These are phyloP conservation scores for Tetranychus urticae DNA, from an alignment of 1,140 invertebrate genomes.

Conservation along the genomic window DNA sequence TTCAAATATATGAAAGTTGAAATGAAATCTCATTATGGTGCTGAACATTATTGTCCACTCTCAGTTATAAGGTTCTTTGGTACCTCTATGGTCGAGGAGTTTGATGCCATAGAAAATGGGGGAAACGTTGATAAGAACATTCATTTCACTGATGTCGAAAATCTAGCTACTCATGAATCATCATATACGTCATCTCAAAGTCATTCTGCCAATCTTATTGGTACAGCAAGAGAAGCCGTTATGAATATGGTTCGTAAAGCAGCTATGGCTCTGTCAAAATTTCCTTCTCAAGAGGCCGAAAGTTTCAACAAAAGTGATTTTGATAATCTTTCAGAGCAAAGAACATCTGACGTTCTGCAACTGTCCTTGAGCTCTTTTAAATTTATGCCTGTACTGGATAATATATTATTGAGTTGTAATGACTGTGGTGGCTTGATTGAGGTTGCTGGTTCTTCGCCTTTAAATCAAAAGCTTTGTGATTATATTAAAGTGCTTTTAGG, in stretches of 20 bases:
- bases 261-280: constrained; percentile 37
- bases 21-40: constrained; percentile 71
- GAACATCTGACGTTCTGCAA: not conserved
- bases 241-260: constrained; percentile 68
- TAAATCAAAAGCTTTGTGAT: not conserved
- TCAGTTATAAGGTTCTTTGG: constrained; percentile 75
- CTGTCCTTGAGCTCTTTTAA: not conserved
- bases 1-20: constrained; percentile 73
- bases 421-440: not conserved
- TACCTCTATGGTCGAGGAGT: constrained; percentile 30
- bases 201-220: constrained; percentile 38
- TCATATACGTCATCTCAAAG: not conserved
- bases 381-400: not conserved
- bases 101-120: constrained; percentile 6
- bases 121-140: constrained; percentile 1
- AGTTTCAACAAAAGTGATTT: not conserved
- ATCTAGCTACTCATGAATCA: not conserved
- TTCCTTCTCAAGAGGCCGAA: not conserved
- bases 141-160: not conserved
- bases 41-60: constrained; percentile 89
- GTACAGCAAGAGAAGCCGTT: constrained; percentile 55
- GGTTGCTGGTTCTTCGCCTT: not conserved
- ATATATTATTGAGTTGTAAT: not conserved
- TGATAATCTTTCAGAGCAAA: not conserved
- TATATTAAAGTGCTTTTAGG: not conserved